Evolutionary conservation across 2,113 vertebrate species (phyloP).

Genomic region (Leucoraja erinaceus): DNA sequence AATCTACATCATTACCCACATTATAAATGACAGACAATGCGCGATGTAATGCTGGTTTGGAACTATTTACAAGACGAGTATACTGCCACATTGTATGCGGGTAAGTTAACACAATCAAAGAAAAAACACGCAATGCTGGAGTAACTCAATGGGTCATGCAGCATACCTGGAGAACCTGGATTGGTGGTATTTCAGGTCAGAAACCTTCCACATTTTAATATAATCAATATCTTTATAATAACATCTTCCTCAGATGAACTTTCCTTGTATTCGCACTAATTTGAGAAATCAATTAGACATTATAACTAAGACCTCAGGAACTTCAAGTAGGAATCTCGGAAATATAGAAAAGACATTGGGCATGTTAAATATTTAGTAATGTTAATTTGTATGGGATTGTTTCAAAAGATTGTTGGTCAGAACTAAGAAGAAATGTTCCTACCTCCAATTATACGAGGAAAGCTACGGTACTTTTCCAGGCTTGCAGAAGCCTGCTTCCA

Average conservation of each 20-base stretch:
- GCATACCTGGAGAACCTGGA: too few relatives aligned
- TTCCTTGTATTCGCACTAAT: not conserved
- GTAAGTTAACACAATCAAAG: not conserved
- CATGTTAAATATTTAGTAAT: not conserved
- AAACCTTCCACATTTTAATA: too few relatives aligned
- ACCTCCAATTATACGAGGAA: slow-evolving; percentile 88
- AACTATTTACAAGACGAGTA: not conserved
- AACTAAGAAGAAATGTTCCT: slow-evolving; percentile 39
- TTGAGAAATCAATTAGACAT: not conserved
- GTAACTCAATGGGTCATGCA: too few relatives aligned
- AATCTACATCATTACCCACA: not conserved
- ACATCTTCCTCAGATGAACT: not conserved
- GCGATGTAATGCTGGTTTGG: not conserved
- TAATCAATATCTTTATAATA: not conserved
- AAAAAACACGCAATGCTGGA: too few relatives aligned
- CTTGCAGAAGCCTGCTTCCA: slow-evolving; percentile 90
- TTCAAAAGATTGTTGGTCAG: not conserved
- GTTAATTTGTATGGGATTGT: not conserved
- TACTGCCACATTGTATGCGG: not conserved
- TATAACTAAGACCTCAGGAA: not conserved
- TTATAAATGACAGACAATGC: not conserved
- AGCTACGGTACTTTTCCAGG: slow-evolving; percentile 77
- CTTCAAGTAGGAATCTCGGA: not conserved
- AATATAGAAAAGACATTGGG: not conserved
- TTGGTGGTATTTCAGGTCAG: too few relatives aligned